These are phyloP conservation scores for Ostrea edulis DNA, from an alignment of 1,140 invertebrate genomes.

Conservation along the genomic window DNA sequence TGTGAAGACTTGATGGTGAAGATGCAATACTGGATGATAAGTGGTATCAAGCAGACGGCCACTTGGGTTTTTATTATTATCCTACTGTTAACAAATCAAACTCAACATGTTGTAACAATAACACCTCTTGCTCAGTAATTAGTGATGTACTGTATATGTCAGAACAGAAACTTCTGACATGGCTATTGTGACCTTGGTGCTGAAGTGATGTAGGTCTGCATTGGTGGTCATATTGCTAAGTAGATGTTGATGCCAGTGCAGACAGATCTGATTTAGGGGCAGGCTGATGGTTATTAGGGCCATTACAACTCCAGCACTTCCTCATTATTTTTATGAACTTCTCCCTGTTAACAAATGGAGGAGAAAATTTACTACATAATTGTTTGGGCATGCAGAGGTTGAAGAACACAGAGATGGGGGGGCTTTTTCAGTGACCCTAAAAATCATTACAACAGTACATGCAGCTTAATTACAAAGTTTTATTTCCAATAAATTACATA, in stretches of 20 bases:
- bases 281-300: background rate
- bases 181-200: background rate
- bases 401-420: background rate
- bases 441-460: background rate
- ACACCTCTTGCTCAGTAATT: background rate
- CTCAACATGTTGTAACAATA: conserved; percentile 6
- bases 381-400: background rate
- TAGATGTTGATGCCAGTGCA: conserved; percentile 24
- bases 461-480: background rate
- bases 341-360: background rate
- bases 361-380: conserved; percentile 1
- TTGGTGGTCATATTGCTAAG: conserved; percentile 7
- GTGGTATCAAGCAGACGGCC: conserved; percentile 4
- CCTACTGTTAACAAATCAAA: background rate
- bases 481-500: background rate
- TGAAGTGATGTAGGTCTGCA: background rate
- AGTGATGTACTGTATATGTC: conserved; percentile 8
- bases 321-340: background rate
- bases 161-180: background rate
- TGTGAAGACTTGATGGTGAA: background rate
- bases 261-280: background rate
- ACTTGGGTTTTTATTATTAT: background rate
- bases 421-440: background rate
- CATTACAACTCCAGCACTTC: background rate
- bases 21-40: conserved; percentile 7